These are phyloP conservation scores for Chironomus riparius DNA, from an alignment of 2,888 invertebrate species.

Conservation along the genomic window DNA sequence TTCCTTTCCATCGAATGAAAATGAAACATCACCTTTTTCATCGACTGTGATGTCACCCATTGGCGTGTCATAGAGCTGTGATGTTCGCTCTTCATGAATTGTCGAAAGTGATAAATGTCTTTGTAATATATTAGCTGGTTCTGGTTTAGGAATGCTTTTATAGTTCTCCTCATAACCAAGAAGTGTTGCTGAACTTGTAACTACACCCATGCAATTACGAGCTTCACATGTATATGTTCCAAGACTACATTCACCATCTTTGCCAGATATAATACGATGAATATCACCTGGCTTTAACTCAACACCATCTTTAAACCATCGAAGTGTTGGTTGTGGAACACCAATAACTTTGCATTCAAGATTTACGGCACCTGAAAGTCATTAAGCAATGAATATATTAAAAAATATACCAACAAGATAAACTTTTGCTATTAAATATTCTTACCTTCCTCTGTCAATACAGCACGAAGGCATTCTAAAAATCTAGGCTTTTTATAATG, in stretches of 20 bases:
- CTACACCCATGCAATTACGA: slow-evolving; percentile 82
- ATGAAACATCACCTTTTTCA: slow-evolving; percentile 77
- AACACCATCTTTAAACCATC: slow-evolving; percentile 87
- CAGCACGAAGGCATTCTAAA: slow-evolving; percentile 73
- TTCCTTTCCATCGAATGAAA: slow-evolving; percentile 86
- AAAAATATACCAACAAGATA: neutral
- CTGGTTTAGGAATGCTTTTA: slow-evolving; percentile 43
- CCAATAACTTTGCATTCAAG: slow-evolving; percentile 89
- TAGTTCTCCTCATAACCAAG: slow-evolving; percentile 75
- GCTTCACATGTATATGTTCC: slow-evolving; percentile 89
- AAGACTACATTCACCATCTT: slow-evolving; percentile 81
- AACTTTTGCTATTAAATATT: neutral
- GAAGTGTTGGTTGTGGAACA: slow-evolving; percentile 78
- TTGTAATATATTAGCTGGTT: slow-evolving; percentile 44
- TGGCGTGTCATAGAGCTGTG: slow-evolving; percentile 77
- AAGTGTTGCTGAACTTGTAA: slow-evolving; percentile 78
- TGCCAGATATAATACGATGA: slow-evolving; percentile 80
- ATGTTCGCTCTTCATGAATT: slow-evolving; percentile 83
- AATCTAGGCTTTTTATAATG: slow-evolving; percentile 85
- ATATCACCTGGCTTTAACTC: slow-evolving; percentile 86
- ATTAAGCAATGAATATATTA: neutral
- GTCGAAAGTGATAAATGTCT: slow-evolving; percentile 79
- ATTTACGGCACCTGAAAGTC: slow-evolving; percentile 64
- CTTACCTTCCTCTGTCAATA: slow-evolving; percentile 63
- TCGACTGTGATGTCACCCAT: slow-evolving; percentile 68